Evolutionary conservation across 2,113 vertebrate genomes (phyloP), one percentile per base, ranked within the genome.

Genomic region (Hoplias malabaricus): DNA sequence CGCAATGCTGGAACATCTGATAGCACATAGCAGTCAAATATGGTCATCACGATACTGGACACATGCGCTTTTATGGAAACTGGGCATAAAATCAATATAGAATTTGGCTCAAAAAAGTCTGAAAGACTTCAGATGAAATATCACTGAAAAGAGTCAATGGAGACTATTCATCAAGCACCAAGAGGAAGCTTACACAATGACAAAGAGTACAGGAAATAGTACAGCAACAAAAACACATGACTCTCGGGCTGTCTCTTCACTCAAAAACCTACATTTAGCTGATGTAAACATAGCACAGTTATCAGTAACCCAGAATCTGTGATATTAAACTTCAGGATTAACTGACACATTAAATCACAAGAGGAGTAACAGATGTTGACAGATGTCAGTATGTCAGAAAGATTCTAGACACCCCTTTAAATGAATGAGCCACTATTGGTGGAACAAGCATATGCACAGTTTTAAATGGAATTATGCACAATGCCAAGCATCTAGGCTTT

Each of bases 1-100:
- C 73, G 84, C 82, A 87, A 91, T 72, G 25, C 16, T 59, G 82
- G 79, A 72, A 84, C 12, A 36, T 77, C 54, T 81, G 23, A 10
- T n/a, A n/a, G 6, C 4, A 84, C 33, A 57, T 61, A 19, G 54
- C 42, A 62, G 69, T 81, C 21, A 69, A 27, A 53, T 34, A 1
- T 23, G 31, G 19, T 36, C 25, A 1, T 34, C 14, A 43, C 38
- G 62, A 10, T 2, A 31, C 7, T 5, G 40, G 40, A 2, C 57
- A 31, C 36, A n/a, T 78, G 54, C 16, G 40, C 56, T 78, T 62
- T 68, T 29, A 53, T 67, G 54, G 62, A 77, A 59, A 40, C 42
- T 16, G 38, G 10, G 31, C 42, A 6, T 70, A 38, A 62, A 62
- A 61, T 19, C 48, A 71, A 68, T 34, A 36, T 7, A 48, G 16